Evolutionary conservation across 2,888 invertebrate species (phyloP), one percentile per base, ranked within the genome.

Genomic region (Heliconius hortense): DNA sequence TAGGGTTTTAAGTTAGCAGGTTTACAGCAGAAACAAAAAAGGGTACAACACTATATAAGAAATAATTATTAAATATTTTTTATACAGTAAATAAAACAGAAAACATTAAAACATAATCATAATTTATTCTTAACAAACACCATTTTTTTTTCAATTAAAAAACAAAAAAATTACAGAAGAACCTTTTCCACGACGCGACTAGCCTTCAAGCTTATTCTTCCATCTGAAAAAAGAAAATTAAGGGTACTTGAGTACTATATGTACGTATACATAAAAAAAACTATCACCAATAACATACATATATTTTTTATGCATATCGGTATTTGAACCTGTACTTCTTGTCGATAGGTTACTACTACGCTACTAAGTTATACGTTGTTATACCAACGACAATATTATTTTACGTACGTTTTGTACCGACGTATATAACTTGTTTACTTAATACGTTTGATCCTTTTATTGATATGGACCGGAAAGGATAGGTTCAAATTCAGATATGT

Each of bases 101-200:
- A 73, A 43, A 35, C 21, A 21, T 56, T 68, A 60, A 64, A 31
- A 53, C 0, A 66, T 67, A 56, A 56, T 56, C 56, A 71, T 72
- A 35, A 39, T 68, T 75, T 72, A 62, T 56, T 73, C 26, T 72
- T 75, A 43, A 69, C 77, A 77, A 74, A 60, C 77, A 78, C 77
- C 78, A 76, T 31, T 48, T 39, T 48, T 28, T 24, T 67, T 73
- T 7, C 59, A 43, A 53, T 68, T 18, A 63, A 73, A 13, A 53
- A n/a, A 63, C 11, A 73, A n/a, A 73, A 66, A 72, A 63, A 43
- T 84, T 84, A 93, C 69, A 93, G 85, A 1, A 92, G 35, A 0
- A 93, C 87, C 82, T 93, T 93, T 73, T 93, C 91, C 0, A 93
- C 87, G 0, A 93, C 87, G 60, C 93, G 89, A 82, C 93, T 93